These are phyloP conservation scores for Xenus cinereus DNA, from an alignment of 2,113 vertebrate species.

Conservation along the genomic window DNA sequence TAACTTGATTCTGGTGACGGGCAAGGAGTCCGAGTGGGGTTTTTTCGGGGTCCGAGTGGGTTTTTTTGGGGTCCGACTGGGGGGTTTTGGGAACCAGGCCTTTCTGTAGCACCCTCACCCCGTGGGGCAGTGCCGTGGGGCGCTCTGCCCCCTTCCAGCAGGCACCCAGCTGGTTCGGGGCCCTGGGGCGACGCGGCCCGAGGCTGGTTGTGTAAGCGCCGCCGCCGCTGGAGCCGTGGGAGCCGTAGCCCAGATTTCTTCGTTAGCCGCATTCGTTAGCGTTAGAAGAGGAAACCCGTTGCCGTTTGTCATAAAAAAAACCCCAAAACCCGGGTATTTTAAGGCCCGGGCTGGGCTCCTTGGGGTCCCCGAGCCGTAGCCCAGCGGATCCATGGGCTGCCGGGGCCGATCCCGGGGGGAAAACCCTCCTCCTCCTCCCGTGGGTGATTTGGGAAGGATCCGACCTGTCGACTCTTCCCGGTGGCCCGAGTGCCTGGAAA, in stretches of 20 bases:
- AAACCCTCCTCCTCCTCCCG: background rate
- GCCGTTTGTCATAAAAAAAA: background rate
- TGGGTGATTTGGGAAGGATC: background rate
- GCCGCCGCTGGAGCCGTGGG: background rate
- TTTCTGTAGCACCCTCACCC: background rate
- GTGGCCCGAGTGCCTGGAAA: background rate
- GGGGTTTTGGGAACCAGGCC: too few relatives aligned
- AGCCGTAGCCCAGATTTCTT: background rate
- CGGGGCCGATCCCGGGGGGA: background rate
- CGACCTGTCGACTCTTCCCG: background rate
- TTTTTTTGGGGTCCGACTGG: too few relatives aligned
- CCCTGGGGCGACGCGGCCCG: background rate
- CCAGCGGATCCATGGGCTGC: background rate
- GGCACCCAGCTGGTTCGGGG: rapidly evolving
- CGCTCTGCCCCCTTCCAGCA: background rate
- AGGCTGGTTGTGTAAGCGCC: background rate
- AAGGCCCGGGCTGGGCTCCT: background rate
- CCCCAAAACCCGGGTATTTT: background rate
- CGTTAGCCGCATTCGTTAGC: background rate
- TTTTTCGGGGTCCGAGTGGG: too few relatives aligned
- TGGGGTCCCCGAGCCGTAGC: background rate
- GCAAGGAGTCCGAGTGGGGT: too few relatives aligned
- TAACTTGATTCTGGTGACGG: rapidly evolving
- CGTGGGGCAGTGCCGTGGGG: background rate
- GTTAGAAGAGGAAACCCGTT: too few relatives aligned